Evolutionary conservation across 2,797 vertebrate genomes (phyloP).

Genomic region (Eulemur albifrons): DNA sequence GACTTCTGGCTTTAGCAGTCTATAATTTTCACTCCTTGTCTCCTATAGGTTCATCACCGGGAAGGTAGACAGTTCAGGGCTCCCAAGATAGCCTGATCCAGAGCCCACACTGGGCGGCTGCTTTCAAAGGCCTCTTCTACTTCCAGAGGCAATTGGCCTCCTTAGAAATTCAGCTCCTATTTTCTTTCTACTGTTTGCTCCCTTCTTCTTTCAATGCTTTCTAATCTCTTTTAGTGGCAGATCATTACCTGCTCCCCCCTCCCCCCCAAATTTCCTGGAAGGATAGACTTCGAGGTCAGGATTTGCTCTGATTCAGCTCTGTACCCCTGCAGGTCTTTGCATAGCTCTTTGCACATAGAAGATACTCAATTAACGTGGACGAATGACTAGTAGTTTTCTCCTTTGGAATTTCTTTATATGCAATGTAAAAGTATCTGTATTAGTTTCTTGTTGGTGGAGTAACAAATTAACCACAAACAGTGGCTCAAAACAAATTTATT

Average conservation of each 20-base stretch:
- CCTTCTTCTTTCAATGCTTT: background rate
- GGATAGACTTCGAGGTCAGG: background rate
- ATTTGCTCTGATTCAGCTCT: background rate
- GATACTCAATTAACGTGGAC: background rate
- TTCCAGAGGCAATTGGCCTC: background rate
- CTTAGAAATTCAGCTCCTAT: background rate
- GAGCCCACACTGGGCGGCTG: background rate
- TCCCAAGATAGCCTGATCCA: background rate
- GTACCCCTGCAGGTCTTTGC: background rate
- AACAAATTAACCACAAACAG: background rate
- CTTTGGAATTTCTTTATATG: background rate
- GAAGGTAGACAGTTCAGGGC: background rate
- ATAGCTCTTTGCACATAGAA: background rate
- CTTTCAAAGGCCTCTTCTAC: background rate
- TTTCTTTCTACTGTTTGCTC: background rate
- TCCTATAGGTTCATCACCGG: background rate
- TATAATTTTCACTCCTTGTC: background rate
- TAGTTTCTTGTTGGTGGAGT: background rate
- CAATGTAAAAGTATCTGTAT: background rate
- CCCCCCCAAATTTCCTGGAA: background rate
- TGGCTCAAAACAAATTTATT: background rate
- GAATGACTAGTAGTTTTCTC: background rate
- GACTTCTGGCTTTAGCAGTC: background rate
- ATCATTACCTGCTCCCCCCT: background rate
- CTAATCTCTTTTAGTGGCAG: background rate